phyloP scores from a whole-genome alignment of 2,113 vertebrate genomes.

The Phylloscopus trochilus region DNA sequence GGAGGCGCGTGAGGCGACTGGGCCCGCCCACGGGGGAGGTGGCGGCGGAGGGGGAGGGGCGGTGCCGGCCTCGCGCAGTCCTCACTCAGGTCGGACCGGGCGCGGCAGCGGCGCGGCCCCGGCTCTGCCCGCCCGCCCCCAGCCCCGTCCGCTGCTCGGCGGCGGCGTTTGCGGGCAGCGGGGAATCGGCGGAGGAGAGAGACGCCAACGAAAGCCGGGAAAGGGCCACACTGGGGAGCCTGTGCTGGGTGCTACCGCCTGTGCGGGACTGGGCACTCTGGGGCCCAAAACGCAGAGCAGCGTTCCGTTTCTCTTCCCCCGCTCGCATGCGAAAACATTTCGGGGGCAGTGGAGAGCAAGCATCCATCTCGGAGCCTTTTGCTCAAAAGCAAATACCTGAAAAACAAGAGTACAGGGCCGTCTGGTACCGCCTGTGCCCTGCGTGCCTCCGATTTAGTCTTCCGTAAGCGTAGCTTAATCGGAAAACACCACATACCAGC shows the following conservation, averaged over 20 bases:
- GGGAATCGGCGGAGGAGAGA: not conserved
- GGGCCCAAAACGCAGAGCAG: too few species aligned
- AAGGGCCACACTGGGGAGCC: fast-evolving
- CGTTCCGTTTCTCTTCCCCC: too few species aligned
- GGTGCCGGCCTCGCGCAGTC: not conserved
- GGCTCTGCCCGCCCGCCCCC: not conserved
- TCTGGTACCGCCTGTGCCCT: fast-evolving
- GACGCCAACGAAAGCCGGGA: not conserved
- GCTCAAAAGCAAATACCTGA: too few species aligned
- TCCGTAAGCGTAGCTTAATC: too few species aligned
- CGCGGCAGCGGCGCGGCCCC: not conserved
- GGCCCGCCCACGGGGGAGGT: too few species aligned
- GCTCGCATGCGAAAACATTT: too few species aligned
- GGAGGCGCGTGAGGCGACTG: too few species aligned
- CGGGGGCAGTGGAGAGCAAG: too few species aligned
- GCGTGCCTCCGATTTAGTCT: fast-evolving
- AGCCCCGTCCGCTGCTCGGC: not conserved
- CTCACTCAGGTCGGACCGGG: not conserved
- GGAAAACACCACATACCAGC: too few species aligned
- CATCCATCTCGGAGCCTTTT: not conserved
- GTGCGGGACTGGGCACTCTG: not conserved
- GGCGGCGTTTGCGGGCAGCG: not conserved
- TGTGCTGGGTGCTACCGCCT: too few species aligned
- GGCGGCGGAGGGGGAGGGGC: too few species aligned
- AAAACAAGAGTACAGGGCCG: fast-evolving